Evolutionary conservation across 1,140 invertebrate genomes (phyloP), one percentile per base, ranked within the genome.

Genomic region (Brachionus angularis): DNA sequence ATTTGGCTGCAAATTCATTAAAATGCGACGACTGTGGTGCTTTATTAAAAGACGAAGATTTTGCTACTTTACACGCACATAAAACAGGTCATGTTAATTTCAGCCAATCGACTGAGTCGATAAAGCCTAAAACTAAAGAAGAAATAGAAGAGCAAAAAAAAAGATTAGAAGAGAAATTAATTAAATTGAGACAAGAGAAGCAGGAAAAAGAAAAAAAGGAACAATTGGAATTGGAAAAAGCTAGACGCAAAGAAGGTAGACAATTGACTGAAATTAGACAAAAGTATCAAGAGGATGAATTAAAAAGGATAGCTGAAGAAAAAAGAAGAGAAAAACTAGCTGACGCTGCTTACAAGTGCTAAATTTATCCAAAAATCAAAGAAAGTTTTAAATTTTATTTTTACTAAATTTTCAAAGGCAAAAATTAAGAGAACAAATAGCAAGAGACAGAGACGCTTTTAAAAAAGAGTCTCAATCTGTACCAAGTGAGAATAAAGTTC

Each of bases 261-360:
- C 36, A 50, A 5, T 34, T 70, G 8, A 50, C 44, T 52, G 67
- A 70, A 44, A 50, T 70, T 31, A 70, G 52, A 42, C 67, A 70
- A 52, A 70, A 70, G n/a, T 70, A 23, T 36, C 31, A 70, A 23
- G 67, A 70, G 18, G 67, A 70, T 16, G 67, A 70, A 46, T 52
- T 70, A 47, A 50, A 53, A 39, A 50, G 46, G 27, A 52, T 70
- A 7, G 67, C 46, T 10, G 67, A 70, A 23, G 46, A 12, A 25
- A 70, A 53, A 16, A 12, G 47, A n/a, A 29, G 49, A 29, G 67
- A 70, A 70, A 70, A 70, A 34, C 10, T 70, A 27, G 67, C 39
- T 8, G 62, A 67, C 47, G 62, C 62, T 29, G 62, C 21, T 34
- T 67, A 67, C n/a, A 67, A 67, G 42, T 64, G 7, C n/a, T n/a